Evolutionary conservation across 1,140 invertebrate genomes (phyloP).

Genomic region (Antheraea pernyi): DNA sequence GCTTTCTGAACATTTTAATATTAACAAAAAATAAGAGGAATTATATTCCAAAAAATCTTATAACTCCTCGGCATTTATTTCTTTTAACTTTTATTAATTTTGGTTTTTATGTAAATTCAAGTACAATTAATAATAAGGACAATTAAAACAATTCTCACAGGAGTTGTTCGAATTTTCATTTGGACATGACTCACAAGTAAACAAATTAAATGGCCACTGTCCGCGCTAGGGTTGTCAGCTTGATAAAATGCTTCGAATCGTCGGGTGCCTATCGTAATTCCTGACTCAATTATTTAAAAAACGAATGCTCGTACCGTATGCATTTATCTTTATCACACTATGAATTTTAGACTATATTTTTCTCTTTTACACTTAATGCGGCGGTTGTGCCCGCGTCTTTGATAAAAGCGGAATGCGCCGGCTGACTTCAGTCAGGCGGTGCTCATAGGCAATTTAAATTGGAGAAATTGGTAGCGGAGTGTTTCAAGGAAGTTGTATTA

Average conservation of each 20-base stretch:
- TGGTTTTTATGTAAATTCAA: background rate
- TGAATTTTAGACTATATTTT: constrained; percentile 45
- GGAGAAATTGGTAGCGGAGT: constrained; percentile 55
- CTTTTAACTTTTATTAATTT: background rate
- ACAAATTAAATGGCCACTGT: constrained; percentile 71
- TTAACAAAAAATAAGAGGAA: too few species aligned
- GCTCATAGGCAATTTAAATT: constrained; percentile 79
- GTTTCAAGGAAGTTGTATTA: background rate
- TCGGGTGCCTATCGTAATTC: constrained; percentile 73
- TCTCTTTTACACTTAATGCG: constrained; percentile 43
- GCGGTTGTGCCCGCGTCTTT: constrained; percentile 60
- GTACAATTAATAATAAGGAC: constrained; percentile 1
- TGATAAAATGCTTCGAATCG: constrained; percentile 73
- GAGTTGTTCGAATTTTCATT: constrained; percentile 48
- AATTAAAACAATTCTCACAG: constrained; percentile 33
- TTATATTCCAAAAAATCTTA: too few species aligned
- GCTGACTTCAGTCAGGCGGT: constrained; percentile 74
- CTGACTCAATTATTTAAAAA: constrained; percentile 76
- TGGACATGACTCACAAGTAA: constrained; percentile 57
- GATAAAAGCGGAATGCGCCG: constrained; percentile 74
- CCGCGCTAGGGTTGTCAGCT: constrained; percentile 65
- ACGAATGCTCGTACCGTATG: constrained; percentile 54
- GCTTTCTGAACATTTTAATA: too few species aligned
- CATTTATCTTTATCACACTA: constrained; percentile 55
- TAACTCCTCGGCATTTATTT: too few species aligned